phyloP scores from a whole-genome alignment of 2,113 vertebrate species.

The Microtus ochrogaster region DNA sequence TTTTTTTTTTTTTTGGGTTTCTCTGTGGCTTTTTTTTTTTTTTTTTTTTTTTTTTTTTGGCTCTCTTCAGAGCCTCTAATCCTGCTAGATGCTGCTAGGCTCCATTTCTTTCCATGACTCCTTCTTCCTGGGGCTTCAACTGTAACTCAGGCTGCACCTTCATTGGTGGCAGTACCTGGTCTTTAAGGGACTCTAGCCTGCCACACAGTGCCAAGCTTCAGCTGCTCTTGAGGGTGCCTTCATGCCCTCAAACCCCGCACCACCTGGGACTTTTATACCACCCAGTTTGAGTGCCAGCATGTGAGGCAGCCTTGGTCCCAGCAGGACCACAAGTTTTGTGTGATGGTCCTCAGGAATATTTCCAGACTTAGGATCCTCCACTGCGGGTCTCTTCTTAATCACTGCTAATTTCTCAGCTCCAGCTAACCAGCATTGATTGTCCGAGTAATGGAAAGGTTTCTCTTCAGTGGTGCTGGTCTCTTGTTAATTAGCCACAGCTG shows the following conservation, averaged over 20 bases:
- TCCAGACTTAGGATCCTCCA: not conserved
- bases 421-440: not conserved
- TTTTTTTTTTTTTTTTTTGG: not conserved
- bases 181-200: not conserved
- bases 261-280: not conserved
- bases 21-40: not conserved
- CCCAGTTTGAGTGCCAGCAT: not conserved
- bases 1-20: too few relatives aligned
- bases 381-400: not conserved
- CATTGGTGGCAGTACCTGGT: not conserved
- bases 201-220: not conserved
- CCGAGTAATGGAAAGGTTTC: not conserved
- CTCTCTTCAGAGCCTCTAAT: not conserved
- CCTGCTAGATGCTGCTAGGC: not conserved
- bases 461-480: not conserved
- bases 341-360: not conserved
- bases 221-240: not conserved
- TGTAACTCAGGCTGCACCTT: not conserved
- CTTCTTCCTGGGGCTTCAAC: not conserved
- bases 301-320: not conserved
- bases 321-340: not conserved
- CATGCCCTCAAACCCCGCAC: not conserved
- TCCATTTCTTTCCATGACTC: not conserved
- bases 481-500: not conserved
- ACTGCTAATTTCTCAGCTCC: not conserved